Base-by-base conservation (phyloP, 2,888 invertebrate species). In the Pogonocherus hispidulus region DNA sequence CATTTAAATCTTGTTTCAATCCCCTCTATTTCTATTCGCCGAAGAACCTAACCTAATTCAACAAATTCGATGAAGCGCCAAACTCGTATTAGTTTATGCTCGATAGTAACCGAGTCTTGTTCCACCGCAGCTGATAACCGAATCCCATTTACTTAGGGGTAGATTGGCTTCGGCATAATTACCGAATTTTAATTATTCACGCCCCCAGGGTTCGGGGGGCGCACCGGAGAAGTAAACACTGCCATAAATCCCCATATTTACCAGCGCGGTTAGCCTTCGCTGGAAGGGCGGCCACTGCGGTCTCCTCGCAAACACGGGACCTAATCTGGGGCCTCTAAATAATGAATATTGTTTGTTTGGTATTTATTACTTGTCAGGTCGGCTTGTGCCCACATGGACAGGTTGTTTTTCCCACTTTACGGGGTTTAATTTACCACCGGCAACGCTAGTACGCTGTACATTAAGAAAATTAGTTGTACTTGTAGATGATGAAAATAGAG, bases 291-390 rank as follows among this genome's bases (percentile, higher is more conserved):
- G 63, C 35, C 51, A 54, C 55, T 41, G 19, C n/a, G 46, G 20
- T n/a, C 59, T 60, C 27, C 23, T 47, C 16, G 64, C 46, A 64
- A 64, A 64, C 55, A 64, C 71, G 79, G 75, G 80, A 83, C 80
- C 82, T 82, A 83, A 83, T 83, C 81, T 82, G 77, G 80, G 71
- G 70, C 66, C 75, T 73, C 76, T 83, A 81, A 83, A 83, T 83
- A 82, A 83, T 83, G 81, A 79, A 83, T 81, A 81, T 80, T 81
- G 83, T 83, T 83, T 82, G 79, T 81, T 81, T 75, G 78, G 79
- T 80, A 82, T 82, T 82, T 82, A 82, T 82, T 79, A 74, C 71
- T 59, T 56, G 55, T 46, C 63, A 63, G 35, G 59, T 49, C 62
- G 66, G 56, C 66, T 68, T 47, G 47, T 41, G 27, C 23, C 35